Evolutionary conservation across 1,140 invertebrate genomes (phyloP).

Genomic region (Scaptomyza graminum): DNA sequence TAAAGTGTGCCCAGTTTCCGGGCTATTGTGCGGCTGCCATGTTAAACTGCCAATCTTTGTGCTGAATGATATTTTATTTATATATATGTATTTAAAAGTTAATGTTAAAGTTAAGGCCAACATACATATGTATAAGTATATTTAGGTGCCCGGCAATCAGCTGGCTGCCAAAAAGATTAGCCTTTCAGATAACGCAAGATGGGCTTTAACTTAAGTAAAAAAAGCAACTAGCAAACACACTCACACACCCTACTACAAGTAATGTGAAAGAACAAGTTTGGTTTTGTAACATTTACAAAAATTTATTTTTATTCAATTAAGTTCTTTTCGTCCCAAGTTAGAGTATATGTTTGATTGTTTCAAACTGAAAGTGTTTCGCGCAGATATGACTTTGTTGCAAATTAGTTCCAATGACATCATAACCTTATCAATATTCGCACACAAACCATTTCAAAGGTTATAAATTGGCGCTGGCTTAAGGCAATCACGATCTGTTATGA

Average conservation of each 20-base stretch:
- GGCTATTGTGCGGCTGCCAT: constrained; percentile 48
- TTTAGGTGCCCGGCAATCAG: constrained; percentile 6
- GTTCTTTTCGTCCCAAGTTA: too few relatives aligned
- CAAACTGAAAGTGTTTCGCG: neutral
- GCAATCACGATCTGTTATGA: too few relatives aligned
- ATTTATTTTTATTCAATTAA: neutral
- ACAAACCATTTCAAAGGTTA: too few relatives aligned
- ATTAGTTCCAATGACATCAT: constrained; percentile 20
- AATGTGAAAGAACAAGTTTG: too few relatives aligned
- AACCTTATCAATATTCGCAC: constrained; percentile 16
- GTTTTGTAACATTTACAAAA: neutral
- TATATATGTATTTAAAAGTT: too few relatives aligned
- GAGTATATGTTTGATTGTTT: neutral
- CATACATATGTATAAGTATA: too few relatives aligned
- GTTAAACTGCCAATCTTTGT: constrained; percentile 43
- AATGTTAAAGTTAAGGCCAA: too few relatives aligned
- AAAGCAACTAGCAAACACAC: neutral
- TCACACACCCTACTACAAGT: neutral
- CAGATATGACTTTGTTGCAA: constrained; percentile 1
- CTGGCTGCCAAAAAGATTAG: constrained; percentile 31
- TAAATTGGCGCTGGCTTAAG: too few relatives aligned
- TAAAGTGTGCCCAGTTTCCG: constrained; percentile 48
- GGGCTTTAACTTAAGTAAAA: constrained; percentile 2
- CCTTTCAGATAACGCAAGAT: constrained; percentile 16
- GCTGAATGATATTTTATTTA: too few relatives aligned